Conservation (phyloP, 2,113 vertebrate genomes). For the Symphodus melops region DNA sequence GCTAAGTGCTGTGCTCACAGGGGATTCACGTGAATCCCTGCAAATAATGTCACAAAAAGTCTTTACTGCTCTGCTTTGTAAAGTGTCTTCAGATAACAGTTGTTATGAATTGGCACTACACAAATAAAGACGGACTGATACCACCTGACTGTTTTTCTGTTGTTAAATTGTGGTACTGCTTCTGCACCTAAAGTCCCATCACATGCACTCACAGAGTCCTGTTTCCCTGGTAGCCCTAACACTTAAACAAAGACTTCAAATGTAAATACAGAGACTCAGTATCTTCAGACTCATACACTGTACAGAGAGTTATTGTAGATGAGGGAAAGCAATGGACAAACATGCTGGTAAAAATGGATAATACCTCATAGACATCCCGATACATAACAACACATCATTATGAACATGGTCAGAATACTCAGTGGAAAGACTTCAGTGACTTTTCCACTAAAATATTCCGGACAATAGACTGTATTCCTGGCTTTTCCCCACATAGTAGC, state of each 20-base stretch:
- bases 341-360: background rate
- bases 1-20: too few relatives aligned
- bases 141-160: background rate
- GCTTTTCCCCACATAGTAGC: background rate
- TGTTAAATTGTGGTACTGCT: background rate
- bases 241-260: background rate
- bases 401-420: background rate
- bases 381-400: background rate
- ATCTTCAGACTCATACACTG: background rate
- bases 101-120: too few relatives aligned
- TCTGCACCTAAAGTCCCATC: background rate
- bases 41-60: too few relatives aligned
- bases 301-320: background rate
- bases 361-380: background rate
- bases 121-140: too few relatives aligned
- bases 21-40: too few relatives aligned
- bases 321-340: background rate
- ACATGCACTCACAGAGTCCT: slow-evolving; percentile 22
- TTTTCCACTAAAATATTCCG: background rate
- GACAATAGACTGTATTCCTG: background rate
- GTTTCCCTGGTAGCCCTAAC: background rate
- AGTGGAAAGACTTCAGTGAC: background rate
- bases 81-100: too few relatives aligned
- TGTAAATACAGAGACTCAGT: background rate
- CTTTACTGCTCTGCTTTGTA: too few relatives aligned